These are phyloP conservation scores for Drosophila fungiperda DNA, from an alignment of 2,888 invertebrate genomes.

Conservation along the genomic window DNA sequence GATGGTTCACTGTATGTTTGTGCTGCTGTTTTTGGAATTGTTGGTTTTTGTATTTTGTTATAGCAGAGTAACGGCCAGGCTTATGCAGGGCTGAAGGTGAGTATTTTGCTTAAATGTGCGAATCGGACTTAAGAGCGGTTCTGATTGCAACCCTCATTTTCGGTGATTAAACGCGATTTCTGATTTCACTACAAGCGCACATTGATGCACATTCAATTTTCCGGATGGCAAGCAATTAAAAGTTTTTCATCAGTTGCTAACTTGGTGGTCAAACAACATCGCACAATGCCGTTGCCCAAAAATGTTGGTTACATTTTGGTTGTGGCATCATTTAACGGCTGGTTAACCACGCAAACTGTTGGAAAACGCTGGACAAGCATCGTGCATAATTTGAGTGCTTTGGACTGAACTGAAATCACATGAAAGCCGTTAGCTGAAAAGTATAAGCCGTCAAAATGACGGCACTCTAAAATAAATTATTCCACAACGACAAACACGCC, in stretches of 20 bases:
- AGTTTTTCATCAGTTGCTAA: constrained; percentile 63
- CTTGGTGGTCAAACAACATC: constrained; percentile 4
- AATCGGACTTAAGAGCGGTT: constrained; percentile 51
- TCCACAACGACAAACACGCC: constrained; percentile 43
- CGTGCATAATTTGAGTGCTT: constrained; percentile 47
- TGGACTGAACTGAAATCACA: constrained; percentile 45
- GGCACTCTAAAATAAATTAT: constrained; percentile 50
- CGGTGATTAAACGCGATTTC: constrained; percentile 48
- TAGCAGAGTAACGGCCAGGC: constrained; percentile 45
- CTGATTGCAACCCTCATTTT: constrained; percentile 28
- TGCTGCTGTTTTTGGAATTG: constrained; percentile 51
- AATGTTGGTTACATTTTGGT: constrained; percentile 42
- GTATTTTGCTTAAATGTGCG: constrained; percentile 68
- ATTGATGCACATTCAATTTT: constrained; percentile 65
- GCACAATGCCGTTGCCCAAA: constrained; percentile 12
- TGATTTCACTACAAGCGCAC: constrained; percentile 42
- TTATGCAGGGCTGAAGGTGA: constrained; percentile 60
- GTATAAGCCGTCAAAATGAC: constrained; percentile 36
- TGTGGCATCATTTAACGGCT: constrained; percentile 72
- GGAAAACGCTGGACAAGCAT: constrained; percentile 46
- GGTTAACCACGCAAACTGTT: constrained; percentile 72
- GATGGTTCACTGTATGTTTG: constrained; percentile 51
- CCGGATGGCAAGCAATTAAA: constrained; percentile 52
- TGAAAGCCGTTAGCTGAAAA: constrained; percentile 38
- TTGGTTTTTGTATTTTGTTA: constrained; percentile 56